Base-by-base conservation (phyloP, 1,140 invertebrate species). In the Drosophila nikananu region DNA sequence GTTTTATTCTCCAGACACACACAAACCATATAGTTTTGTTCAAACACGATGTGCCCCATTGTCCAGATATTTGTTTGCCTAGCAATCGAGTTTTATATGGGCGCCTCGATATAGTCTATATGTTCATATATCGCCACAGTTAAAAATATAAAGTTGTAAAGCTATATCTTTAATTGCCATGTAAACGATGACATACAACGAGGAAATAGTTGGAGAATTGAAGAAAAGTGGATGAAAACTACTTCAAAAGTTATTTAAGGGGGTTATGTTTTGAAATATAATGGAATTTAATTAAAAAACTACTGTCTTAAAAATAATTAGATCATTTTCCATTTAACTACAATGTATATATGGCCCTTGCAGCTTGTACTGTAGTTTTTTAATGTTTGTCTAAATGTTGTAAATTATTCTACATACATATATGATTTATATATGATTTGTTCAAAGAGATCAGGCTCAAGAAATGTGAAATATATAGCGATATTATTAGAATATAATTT, bases 81-180 rank as follows among this genome's bases (percentile, higher is more conserved):
- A 72, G 57, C 76, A 76, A 80, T 87, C 42, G 42, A 17, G 19
- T 52, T 66, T 79, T 58, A 74, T 77, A 67, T 67, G 39, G 62
- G 63, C 70, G 54, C 68, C 63, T 65, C 77, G 65, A 67, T 51
- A 73, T 71, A 75, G 65, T 65, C 39, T 39, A 25, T 57, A 25
- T 32, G 51, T 21, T 15, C 7, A 17, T 54, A 27, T 39, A 52
- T 9, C 27, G 35, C 63, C 32, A 44, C 42, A n/a, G 67, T 37
- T 71, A 55, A 25, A 55, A 66, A 15, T 54, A 32, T 74, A 74
- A 25, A 55, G 63, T n/a, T 49, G 25, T 75, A 74, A 52, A 73
- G 39, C 30, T 68, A 64, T 65, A 49, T 54, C 48, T n/a, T 60
- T 65, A 77, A 77, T 77, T 77, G 74, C 21, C 55, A 51, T 37